A percentile compares a stretch with the other conserved stretches of the same genome.
Conservation (phyloP, 2,113 vertebrate genomes). For the Ammospiza caudacuta region DNA sequence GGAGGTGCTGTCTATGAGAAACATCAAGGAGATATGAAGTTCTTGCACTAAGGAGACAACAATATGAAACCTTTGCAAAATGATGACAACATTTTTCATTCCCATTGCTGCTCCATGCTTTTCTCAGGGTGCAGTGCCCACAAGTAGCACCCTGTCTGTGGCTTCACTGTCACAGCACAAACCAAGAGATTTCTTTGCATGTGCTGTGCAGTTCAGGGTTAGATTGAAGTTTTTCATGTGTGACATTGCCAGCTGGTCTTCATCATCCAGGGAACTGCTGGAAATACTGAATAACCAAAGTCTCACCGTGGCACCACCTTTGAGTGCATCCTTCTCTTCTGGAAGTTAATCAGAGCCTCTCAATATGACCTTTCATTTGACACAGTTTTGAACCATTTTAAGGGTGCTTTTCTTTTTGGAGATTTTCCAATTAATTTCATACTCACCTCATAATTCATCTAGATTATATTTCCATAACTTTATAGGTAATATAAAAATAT, state of each 20-base stretch:
- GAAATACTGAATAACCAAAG: background rate
- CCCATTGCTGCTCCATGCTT: background rate
- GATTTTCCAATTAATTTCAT: background rate
- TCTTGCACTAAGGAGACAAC: too few species aligned
- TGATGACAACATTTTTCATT: background rate
- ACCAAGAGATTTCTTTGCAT: background rate
- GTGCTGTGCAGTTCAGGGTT: background rate
- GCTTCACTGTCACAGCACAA: background rate
- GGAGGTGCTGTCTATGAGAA: too few species aligned
- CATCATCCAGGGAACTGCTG: background rate
- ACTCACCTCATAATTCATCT: background rate
- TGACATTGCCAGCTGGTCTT: background rate
- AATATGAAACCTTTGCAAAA: too few species aligned
- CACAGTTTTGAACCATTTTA: background rate
- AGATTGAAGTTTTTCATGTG: background rate
- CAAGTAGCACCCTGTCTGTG: too few species aligned
- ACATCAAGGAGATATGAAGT: too few species aligned
- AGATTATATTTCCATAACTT: background rate
- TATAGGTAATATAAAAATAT: background rate
- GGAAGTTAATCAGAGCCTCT: background rate
- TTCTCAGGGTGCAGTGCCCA: background rate
- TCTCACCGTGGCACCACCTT: background rate
- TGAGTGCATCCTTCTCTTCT: background rate
- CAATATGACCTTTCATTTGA: background rate
- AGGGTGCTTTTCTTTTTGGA: background rate